Conservation (phyloP, 2,113 vertebrate species). For the Percina caprodes region DNA sequence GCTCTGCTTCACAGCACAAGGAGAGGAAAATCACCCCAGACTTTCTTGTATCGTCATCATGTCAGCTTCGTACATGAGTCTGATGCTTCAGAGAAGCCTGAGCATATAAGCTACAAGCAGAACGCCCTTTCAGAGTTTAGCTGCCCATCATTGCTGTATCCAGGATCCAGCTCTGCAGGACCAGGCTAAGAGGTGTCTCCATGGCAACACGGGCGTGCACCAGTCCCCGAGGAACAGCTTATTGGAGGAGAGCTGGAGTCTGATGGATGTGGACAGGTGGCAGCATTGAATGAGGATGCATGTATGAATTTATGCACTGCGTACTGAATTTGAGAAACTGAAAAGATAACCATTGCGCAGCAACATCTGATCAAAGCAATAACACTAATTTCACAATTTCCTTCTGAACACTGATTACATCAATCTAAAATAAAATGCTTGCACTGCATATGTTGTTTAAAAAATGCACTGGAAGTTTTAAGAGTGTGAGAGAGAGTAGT, state of each 20-base stretch:
- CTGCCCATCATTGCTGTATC: constrained; percentile 69
- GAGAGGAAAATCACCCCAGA: constrained; percentile 19
- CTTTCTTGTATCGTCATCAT: constrained; percentile 41
- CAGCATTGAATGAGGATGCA: constrained; percentile 45
- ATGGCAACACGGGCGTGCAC: constrained; percentile 78
- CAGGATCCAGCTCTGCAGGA: constrained; percentile 53
- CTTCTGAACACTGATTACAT: background rate
- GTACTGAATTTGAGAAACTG: constrained; percentile 29
- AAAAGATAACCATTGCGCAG: constrained; percentile 11
- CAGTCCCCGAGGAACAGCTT: constrained; percentile 63
- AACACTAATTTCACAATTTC: background rate
- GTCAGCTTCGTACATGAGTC: constrained; percentile 48
- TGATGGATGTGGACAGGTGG: constrained; percentile 58
- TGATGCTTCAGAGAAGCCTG: constrained; percentile 55
- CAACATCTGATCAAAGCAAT: constrained; percentile 6
- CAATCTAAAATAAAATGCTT: background rate
- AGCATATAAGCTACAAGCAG: constrained; percentile 18
- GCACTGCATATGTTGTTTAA: background rate
- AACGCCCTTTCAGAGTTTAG: constrained; percentile 53
- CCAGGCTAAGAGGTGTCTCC: constrained; percentile 69
- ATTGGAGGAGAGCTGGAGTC: constrained; percentile 66
- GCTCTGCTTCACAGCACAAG: constrained; percentile 2
- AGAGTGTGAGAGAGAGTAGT: background rate
- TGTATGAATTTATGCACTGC: background rate
- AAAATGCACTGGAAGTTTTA: background rate